phyloP scores from a whole-genome alignment of 1,140 invertebrate species.

The Leptopilina boulardi region DNA sequence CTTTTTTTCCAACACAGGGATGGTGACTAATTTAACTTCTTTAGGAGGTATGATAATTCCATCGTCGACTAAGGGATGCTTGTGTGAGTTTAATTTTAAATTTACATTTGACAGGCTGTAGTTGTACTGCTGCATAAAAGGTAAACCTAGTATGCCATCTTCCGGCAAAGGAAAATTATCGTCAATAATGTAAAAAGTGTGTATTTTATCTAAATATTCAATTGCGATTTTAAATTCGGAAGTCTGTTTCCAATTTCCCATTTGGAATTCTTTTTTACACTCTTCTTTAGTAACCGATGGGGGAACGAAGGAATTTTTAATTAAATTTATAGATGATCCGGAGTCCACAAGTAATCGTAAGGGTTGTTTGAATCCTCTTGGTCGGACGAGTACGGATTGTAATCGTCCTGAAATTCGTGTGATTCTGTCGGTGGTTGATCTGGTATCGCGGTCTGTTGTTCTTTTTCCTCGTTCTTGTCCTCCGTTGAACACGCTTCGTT shows the following conservation, averaged over 20 bases:
- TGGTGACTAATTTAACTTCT: no score
- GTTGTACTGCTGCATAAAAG: background rate
- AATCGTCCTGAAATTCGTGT: background rate
- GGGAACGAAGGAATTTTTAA: no score
- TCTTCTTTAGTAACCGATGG: background rate
- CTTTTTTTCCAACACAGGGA: no score
- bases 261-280: background rate
- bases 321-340: no score
- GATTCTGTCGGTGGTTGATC: background rate
- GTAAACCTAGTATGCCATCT: background rate
- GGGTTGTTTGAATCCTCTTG: background rate
- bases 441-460: no score
- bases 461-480: background rate
- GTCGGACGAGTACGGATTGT: background rate
- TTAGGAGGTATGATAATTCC: no score
- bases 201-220: background rate
- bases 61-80: no score
- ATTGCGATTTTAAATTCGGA: background rate
- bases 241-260: background rate
- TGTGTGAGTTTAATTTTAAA: no score
- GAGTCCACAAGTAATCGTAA: background rate
- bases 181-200: background rate
- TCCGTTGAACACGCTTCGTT: background rate
- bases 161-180: background rate
- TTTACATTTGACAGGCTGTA: no score